Base-by-base conservation (phyloP, 2,797 vertebrate genomes). In the Percopsis omiscomaycus region DNA sequence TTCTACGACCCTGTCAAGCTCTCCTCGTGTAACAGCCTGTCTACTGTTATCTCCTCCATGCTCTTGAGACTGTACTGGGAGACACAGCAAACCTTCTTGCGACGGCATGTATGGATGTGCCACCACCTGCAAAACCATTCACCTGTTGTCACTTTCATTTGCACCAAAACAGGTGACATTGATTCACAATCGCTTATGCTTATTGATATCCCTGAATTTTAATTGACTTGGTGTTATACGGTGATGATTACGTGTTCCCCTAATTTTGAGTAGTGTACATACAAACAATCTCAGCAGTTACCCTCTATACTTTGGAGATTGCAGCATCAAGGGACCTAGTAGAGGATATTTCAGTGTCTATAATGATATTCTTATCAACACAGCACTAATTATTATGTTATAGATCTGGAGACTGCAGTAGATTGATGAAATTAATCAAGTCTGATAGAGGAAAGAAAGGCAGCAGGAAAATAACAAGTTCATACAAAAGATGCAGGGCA, bases 331-430 rank as follows among this genome's bases (percentile, higher is more conserved):
- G 73, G 73, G 70, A 81, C 65, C 37, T 1, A 6, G 60, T 62
- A 29, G 27, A 64, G 13, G 71, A 66, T 80, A 68, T 80, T 81
- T 84, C 59, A 66, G 66, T 54, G 61, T 32, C 54, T 65, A 6
- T 61, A 63, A 75, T 68, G 55, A 68, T 61, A 66, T 15, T 32
- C 28, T 59, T 70, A 73, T 68, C 62, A 82, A 73, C 61, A 67
- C 50, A 29, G 52, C 50, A 50, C 58, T 64, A 54, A 79, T 61
- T 60, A 53, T 73, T 37, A 10, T 67, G 59, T 63, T 22, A 68
- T 45, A 53, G 49, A 61, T 10, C 15, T 16, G 8, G 50, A 14
- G 3, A 62, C 54, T 53, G 53, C 59, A 66, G 63, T 73, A 61
- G 10, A 15, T 57, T 12, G 63, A 68, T n/a, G 45, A 27, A 9